Conservation (phyloP, 2,888 invertebrate species). For the Netelia melanura region DNA sequence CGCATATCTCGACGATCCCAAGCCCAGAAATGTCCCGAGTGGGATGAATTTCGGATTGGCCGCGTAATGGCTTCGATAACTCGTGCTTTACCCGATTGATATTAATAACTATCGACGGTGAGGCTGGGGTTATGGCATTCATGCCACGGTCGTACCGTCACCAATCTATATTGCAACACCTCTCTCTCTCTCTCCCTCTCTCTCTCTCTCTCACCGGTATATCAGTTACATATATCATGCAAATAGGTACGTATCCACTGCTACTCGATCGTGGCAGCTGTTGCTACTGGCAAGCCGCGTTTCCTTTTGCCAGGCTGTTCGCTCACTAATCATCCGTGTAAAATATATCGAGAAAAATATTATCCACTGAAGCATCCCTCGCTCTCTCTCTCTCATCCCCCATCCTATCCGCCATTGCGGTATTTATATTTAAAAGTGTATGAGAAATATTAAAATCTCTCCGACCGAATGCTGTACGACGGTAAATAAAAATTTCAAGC, state of each 20-base stretch:
- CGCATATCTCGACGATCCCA: background rate
- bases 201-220: background rate
- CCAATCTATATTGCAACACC: background rate
- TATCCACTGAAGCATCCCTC: slow-evolving; percentile 9
- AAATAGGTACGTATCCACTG: slow-evolving; percentile 11
- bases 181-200: background rate
- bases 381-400: background rate
- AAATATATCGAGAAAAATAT: slow-evolving; percentile 44
- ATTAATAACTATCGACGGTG: slow-evolving; percentile 64
- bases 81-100: slow-evolving; percentile 67
- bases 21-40: slow-evolving; percentile 64
- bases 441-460: background rate
- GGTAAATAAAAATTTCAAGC: slow-evolving; percentile 16
- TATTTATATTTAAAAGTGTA: slow-evolving; percentile 26
- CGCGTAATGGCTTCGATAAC: slow-evolving; percentile 68
- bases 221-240: slow-evolving; percentile 17
- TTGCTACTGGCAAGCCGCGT: slow-evolving; percentile 35
- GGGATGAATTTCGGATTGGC: slow-evolving; percentile 66
- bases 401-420: background rate
- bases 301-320: slow-evolving; percentile 36
- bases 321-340: slow-evolving; percentile 49
- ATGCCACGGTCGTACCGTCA: slow-evolving; percentile 12
- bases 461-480: background rate
- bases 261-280: slow-evolving; percentile 57
- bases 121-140: slow-evolving; percentile 33